Evolutionary conservation across 2,888 invertebrate genomes (phyloP).

Genomic region (Cyclophora albipunctata): DNA sequence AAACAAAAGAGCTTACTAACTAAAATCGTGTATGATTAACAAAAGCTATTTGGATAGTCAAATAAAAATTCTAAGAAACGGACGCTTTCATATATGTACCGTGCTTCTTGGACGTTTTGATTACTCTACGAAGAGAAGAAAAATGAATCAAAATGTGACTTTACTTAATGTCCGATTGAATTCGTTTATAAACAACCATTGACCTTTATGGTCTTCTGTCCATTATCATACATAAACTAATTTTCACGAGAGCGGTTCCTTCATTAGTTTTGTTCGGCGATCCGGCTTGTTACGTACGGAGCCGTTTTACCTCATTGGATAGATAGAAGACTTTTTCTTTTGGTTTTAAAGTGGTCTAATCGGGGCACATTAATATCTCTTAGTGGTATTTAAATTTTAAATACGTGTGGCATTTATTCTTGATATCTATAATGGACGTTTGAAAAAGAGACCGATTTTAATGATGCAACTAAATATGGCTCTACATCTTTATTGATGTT

Average conservation of each 20-base stretch:
- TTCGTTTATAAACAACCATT: conserved; percentile 37
- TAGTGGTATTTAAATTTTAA: conserved; percentile 45
- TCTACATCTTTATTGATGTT: conserved; percentile 10
- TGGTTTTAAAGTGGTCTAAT: conserved; percentile 37
- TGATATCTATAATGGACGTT: conserved; percentile 31
- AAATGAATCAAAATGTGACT: conserved; percentile 33
- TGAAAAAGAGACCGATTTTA: conserved; percentile 30
- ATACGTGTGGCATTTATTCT: conserved; percentile 38
- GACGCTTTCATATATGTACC: conserved; percentile 34
- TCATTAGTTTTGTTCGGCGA: conserved; percentile 43
- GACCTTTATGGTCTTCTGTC: conserved; percentile 39
- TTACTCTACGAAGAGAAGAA: conserved; percentile 29
- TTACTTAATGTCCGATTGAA: conserved; percentile 31
- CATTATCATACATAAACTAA: conserved; percentile 45
- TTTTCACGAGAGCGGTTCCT: conserved; percentile 32
- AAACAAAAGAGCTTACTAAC: conserved; percentile 32
- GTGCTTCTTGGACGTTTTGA: conserved; percentile 29
- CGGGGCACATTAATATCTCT: conserved; percentile 42
- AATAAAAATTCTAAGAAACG: conserved; percentile 32
- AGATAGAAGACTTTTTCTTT: conserved; percentile 36
- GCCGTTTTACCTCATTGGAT: conserved; percentile 35
- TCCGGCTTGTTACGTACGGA: conserved; percentile 28
- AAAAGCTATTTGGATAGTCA: conserved; percentile 32
- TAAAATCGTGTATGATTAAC: conserved; percentile 31
- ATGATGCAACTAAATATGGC: conserved; percentile 22